Conservation (phyloP, 1,140 invertebrate genomes). For the Metaphire vulgaris region DNA sequence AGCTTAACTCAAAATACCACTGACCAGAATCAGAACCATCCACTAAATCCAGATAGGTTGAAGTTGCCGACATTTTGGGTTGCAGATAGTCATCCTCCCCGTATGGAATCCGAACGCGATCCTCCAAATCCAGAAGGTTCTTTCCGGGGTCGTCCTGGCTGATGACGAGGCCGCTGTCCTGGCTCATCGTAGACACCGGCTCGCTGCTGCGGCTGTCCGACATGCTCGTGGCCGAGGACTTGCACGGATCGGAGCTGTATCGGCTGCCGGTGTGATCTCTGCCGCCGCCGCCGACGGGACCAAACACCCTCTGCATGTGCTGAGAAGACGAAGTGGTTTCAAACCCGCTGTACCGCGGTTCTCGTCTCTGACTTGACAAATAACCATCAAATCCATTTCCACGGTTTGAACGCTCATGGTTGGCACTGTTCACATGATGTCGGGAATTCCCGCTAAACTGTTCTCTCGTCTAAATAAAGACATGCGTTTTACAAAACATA, state of each 20-base stretch:
- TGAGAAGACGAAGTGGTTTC: neutral
- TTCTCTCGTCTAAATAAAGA: too few species aligned
- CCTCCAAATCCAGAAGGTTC: neutral
- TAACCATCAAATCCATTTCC: neutral
- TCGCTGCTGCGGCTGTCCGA: neutral
- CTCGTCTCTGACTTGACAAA: neutral
- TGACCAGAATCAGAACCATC: slow-evolving; percentile 27
- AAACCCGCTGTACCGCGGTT: neutral
- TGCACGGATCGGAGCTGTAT: slow-evolving; percentile 67
- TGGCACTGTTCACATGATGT: neutral
- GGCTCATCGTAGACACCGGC: neutral
- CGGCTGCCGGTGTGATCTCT: slow-evolving; percentile 44
- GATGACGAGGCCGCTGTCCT: neutral
- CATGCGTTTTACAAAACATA: too few species aligned
- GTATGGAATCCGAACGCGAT: slow-evolving; percentile 48
- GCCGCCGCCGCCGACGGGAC: too few species aligned
- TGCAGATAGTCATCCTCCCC: slow-evolving; percentile 95
- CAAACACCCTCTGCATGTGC: neutral
- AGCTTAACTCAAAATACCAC: too few species aligned
- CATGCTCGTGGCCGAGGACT: slow-evolving; percentile 53
- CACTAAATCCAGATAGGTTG: slow-evolving; percentile 75
- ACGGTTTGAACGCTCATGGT: neutral
- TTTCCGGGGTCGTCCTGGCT: neutral
- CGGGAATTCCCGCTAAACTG: too few species aligned
- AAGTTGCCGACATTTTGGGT: slow-evolving; percentile 68